Base-by-base conservation (phyloP, 1,140 invertebrate species). In the Pachypeltis micranthus region DNA sequence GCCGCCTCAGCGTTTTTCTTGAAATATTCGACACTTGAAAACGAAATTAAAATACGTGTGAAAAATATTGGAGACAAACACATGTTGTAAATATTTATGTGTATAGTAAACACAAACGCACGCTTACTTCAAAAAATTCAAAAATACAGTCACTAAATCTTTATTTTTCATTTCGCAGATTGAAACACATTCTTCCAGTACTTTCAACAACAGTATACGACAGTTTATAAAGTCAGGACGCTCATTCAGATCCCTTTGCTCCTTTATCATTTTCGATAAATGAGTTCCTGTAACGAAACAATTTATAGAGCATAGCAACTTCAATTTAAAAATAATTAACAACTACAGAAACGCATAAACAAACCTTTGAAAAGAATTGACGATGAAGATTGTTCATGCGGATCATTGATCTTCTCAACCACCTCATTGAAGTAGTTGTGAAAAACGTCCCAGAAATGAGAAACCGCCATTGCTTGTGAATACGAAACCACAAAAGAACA, bases 381-480 rank as follows among this genome's bases (percentile, higher is more conserved):
- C n/a, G n/a, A n/a, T n/a, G n/a, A n/a, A n/a, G 31, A 39, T 7
- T 39, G 12, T 51, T 51, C 47, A 21, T 51, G 10, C 12, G 47
- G 31, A 39, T 39, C 47, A 51, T 51, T 51, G 47, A 51, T 51
- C 12, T 12, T 21, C 19, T 21, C 7, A 2, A 44, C 59, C 4
- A 61, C 51, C n/a, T 34, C 71, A 63, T 79, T 69, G 14, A 96
- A 71, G 67, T 87, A 81, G 2, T 76, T 69, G 16, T 81, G 72
- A 71, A 86, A 94, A 16, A 87, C 74, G 19, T 76, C 72, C 92
- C 93, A 96, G 77, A 95, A 95, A 47, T 80, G 74, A 2, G 82
- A 72, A 19, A 76, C 76, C 0, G 80, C 72, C 70, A 91, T 77
- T 1, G 78, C 76, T 66, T 80, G 77, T 0, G 87, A 87, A 71